Conservation (phyloP, 2,888 invertebrate genomes). For the Drosophila hamatofila region DNA sequence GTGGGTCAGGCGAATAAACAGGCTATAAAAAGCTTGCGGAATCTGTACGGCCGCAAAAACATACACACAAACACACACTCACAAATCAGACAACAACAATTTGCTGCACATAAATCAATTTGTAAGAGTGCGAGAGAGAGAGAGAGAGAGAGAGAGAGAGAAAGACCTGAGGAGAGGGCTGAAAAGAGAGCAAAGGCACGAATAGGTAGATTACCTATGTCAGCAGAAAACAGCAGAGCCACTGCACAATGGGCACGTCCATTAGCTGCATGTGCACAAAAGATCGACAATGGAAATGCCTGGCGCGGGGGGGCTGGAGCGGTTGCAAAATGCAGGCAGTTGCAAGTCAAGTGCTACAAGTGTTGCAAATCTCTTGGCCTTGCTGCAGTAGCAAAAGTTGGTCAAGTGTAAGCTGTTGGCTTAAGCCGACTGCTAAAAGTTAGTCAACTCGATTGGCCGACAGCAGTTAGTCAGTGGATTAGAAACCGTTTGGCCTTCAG, state of each 20-base stretch:
- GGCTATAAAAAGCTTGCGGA: slow-evolving; percentile 46
- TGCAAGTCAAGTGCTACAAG: slow-evolving; percentile 64
- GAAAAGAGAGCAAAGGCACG: background rate
- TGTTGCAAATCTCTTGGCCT: slow-evolving; percentile 61
- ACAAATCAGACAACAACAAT: slow-evolving; percentile 67
- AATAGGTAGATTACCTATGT: slow-evolving; percentile 67
- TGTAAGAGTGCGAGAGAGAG: slow-evolving; percentile 9
- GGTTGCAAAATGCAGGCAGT: slow-evolving; percentile 35
- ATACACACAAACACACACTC: slow-evolving; percentile 10
- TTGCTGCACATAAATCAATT: slow-evolving; percentile 72
- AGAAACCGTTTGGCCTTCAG: slow-evolving; percentile 47
- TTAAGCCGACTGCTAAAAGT: slow-evolving; percentile 52
- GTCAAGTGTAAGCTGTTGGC: slow-evolving; percentile 72
- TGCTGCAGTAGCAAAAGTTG: slow-evolving; percentile 46
- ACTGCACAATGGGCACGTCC: slow-evolving; percentile 57
- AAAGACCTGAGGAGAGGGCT: too few relatives aligned
- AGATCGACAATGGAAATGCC: slow-evolving; percentile 53
- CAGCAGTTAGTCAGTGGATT: slow-evolving; percentile 54
- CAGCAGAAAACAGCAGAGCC: slow-evolving; percentile 63
- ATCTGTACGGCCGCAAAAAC: slow-evolving; percentile 9
- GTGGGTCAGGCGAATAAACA: slow-evolving; percentile 49
- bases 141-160: background rate
- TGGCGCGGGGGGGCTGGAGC: background rate
- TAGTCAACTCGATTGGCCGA: slow-evolving; percentile 49
- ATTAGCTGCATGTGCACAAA: slow-evolving; percentile 61